Percentiles rank a stretch among this genome's conserved stretches.
Conservation (phyloP, 2,113 vertebrate species). For the Heterotilapia buettikoferi region DNA sequence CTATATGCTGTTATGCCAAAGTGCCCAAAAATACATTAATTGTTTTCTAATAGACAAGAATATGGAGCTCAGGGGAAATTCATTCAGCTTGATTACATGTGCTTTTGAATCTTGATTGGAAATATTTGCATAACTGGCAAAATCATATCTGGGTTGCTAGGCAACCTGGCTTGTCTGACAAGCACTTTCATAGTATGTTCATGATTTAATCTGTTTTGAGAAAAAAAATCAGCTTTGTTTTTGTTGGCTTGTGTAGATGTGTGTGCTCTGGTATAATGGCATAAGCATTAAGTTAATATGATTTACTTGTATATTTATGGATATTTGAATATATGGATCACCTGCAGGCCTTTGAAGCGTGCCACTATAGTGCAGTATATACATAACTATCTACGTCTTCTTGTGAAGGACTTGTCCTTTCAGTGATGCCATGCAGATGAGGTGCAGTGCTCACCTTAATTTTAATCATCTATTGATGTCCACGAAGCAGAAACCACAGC, state of each 20-base stretch:
- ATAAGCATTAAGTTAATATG: background rate
- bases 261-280: background rate
- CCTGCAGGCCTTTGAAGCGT: background rate
- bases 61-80: background rate
- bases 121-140: conserved; percentile 10
- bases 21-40: background rate
- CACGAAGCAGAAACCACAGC: background rate
- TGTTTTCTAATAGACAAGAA: background rate
- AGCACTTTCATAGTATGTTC: background rate
- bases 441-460: background rate
- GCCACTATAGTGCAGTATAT: background rate
- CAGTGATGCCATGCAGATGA: background rate
- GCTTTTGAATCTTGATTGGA: background rate
- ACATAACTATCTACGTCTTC: background rate
- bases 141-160: conserved; percentile 14
- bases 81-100: background rate
- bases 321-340: background rate
- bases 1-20: background rate
- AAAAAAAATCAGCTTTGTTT: background rate
- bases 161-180: conserved; percentile 18
- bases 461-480: background rate
- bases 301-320: background rate
- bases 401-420: background rate
- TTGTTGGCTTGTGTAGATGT: background rate
- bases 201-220: background rate